These are phyloP conservation scores for Timandra comae DNA, from an alignment of 2,888 invertebrate genomes.

Conservation along the genomic window DNA sequence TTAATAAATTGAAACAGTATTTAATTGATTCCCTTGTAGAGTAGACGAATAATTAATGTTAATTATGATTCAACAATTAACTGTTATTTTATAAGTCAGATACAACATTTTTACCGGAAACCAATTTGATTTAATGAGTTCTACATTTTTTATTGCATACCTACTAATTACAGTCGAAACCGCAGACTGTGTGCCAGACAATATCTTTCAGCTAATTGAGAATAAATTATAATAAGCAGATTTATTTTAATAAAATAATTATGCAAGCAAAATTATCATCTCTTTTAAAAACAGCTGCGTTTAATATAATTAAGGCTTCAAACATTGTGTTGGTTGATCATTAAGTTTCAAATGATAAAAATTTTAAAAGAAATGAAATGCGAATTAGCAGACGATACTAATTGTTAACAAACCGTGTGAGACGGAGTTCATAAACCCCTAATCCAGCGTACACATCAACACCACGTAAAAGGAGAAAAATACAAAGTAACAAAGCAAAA, in stretches of 20 bases:
- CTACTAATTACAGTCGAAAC: constrained; percentile 11
- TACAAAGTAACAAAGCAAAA: constrained; percentile 41
- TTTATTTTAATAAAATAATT: neutral
- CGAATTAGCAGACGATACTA: too few relatives aligned
- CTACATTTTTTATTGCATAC: constrained; percentile 11
- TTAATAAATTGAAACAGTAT: too few relatives aligned
- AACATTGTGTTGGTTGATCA: too few relatives aligned
- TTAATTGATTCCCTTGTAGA: neutral
- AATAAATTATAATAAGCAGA: neutral
- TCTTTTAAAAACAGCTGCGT: too few relatives aligned
- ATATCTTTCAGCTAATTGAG: constrained; percentile 6
- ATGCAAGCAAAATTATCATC: too few relatives aligned
- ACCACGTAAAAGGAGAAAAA: constrained; percentile 28
- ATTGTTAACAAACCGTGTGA: neutral
- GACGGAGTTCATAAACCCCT: neutral
- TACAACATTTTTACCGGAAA: constrained; percentile 12
- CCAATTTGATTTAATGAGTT: constrained; percentile 15
- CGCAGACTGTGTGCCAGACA: constrained; percentile 8
- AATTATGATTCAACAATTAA: constrained; percentile 3
- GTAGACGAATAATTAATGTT: neutral
- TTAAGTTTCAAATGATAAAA: too few relatives aligned
- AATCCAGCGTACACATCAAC: constrained; percentile 13
- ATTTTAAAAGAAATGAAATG: too few relatives aligned
- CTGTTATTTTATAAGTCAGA: constrained; percentile 8
- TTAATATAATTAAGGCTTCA: too few relatives aligned